Evolutionary conservation across 1,140 invertebrate genomes (phyloP).

Genomic region (Megalonaias nervosa): DNA sequence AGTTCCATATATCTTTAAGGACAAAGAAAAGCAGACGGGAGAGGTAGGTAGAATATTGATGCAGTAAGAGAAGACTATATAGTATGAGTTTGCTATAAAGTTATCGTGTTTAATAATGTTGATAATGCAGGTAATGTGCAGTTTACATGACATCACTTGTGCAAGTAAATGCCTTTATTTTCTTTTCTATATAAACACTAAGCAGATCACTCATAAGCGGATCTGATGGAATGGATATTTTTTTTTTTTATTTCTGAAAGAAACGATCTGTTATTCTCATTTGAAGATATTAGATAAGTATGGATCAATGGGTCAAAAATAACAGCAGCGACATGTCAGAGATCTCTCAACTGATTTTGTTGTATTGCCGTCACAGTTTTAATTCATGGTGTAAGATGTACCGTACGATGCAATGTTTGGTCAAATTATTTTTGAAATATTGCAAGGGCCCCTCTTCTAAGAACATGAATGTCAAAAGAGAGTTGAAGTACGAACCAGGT

Average conservation of each 20-base stretch:
- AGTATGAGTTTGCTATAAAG: not conserved
- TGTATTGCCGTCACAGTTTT: not conserved
- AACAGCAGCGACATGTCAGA: not conserved
- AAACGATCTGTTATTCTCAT: not conserved
- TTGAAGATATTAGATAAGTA: not conserved
- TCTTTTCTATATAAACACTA: too few relatives aligned
- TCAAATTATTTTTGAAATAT: not conserved
- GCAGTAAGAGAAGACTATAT: too few relatives aligned
- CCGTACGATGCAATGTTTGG: not conserved
- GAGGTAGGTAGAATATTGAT: not conserved
- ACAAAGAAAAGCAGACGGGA: not conserved
- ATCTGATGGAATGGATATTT: too few relatives aligned
- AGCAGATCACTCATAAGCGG: too few relatives aligned
- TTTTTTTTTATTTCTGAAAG: too few relatives aligned
- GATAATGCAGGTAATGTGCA: not conserved
- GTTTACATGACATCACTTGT: not conserved
- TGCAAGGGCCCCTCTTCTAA: not conserved
- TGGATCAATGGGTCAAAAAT: not conserved
- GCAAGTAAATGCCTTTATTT: too few relatives aligned
- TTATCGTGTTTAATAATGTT: not conserved
- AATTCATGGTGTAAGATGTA: not conserved
- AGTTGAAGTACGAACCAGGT: not conserved
- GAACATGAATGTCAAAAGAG: constrained; percentile 9
- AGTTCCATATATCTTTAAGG: not conserved
- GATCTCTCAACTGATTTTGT: not conserved